Evolutionary conservation across 2,113 vertebrate species (phyloP).

Genomic region (Takifugu flavidus): DNA sequence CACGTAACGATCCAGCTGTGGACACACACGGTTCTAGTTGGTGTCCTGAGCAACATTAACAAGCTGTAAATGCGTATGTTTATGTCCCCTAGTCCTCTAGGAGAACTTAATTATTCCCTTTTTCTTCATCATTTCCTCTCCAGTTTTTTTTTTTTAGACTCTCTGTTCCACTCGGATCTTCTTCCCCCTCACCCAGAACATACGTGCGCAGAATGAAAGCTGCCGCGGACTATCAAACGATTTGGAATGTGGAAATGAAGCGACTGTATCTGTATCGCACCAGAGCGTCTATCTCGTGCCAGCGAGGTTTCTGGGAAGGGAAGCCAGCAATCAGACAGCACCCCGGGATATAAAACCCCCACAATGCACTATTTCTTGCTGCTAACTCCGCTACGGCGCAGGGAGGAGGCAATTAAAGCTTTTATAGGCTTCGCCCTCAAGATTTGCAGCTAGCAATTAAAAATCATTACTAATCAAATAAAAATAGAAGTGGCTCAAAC

Average conservation of each 20-base stretch:
- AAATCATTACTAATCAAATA: conserved; percentile 79
- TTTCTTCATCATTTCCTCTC: conserved; percentile 18
- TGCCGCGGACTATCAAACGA: conserved; percentile 42
- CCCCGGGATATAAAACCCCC: conserved; percentile 57
- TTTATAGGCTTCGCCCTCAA: conserved; percentile 68
- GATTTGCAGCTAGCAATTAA: conserved; percentile 73
- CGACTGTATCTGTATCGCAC: conserved; percentile 42
- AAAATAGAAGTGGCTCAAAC: conserved; percentile 71
- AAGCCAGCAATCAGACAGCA: conserved; percentile 53
- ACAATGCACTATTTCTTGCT: conserved; percentile 50
- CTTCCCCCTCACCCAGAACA: conserved; percentile 23
- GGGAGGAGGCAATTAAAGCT: conserved; percentile 67
- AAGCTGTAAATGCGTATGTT: conserved; percentile 11
- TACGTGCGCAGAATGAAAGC: conserved; percentile 33
- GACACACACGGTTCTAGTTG: conserved; percentile 15
- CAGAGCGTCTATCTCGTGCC: conserved; percentile 51
- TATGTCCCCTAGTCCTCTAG: neutral
- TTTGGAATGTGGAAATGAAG: conserved; percentile 41
- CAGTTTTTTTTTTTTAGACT: conserved; percentile 10
- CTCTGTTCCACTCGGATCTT: neutral
- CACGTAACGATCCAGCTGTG: neutral
- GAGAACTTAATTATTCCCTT: conserved; percentile 19
- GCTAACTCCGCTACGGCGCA: conserved; percentile 63
- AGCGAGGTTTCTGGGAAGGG: conserved; percentile 56
- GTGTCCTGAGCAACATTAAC: conserved; percentile 16